Conservation (phyloP, 2,797 vertebrate genomes). For the Eulemur coronatus region DNA sequence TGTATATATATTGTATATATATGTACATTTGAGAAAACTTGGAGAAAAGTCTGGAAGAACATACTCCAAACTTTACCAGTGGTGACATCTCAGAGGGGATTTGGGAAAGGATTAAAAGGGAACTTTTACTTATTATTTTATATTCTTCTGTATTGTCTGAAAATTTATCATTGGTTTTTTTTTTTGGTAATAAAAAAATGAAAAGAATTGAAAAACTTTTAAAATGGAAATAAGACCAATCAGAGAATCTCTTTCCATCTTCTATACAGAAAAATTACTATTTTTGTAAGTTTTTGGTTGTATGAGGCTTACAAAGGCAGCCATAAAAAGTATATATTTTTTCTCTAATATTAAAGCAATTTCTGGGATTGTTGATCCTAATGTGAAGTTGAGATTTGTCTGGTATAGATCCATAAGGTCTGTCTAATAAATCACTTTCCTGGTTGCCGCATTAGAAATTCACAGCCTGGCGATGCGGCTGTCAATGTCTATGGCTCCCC, state of each 20-base stretch:
- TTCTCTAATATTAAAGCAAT: constrained; percentile 36
- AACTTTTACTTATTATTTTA: constrained; percentile 5
- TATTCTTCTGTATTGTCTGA: neutral
- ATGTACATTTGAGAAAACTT: neutral
- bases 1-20: neutral
- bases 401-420: constrained; percentile 55
- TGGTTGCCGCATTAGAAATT: constrained; percentile 50
- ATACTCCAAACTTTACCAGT: neutral
- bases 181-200: neutral
- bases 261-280: neutral
- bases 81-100: neutral
- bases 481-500: neutral
- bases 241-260: constrained; percentile 3
- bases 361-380: constrained; percentile 54
- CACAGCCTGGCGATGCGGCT: neutral
- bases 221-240: constrained; percentile 36
- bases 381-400: constrained; percentile 64
- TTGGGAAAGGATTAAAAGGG: neutral
- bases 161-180: neutral
- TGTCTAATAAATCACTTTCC: constrained; percentile 58
- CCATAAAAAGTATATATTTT: constrained; percentile 13
- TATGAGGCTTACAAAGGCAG: neutral
- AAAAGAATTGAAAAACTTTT: neutral
- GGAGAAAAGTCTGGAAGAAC: neutral
- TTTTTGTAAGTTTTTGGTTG: constrained; percentile 3